Percentiles rank a stretch among this genome's conserved stretches.
These are phyloP conservation scores for Acomys russatus DNA, from an alignment of 2,797 vertebrate genomes.

Conservation along the genomic window DNA sequence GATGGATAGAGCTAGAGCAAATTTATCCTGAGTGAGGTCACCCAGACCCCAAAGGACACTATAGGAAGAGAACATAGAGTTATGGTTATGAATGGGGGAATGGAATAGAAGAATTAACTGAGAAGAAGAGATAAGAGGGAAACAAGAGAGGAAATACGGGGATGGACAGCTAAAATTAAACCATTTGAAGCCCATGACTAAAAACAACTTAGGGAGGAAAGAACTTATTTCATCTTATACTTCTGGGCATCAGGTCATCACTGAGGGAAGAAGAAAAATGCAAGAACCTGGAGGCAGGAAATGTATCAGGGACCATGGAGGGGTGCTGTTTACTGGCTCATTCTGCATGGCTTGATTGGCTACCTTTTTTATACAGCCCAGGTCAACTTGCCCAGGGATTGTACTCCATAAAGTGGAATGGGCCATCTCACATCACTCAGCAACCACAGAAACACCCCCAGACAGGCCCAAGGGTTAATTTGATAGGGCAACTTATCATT, in stretches of 20 bases:
- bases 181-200: neutral
- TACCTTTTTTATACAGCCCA: neutral
- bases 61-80: neutral
- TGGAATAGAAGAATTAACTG: neutral
- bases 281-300: neutral
- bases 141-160: neutral
- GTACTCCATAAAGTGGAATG: neutral
- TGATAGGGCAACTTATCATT: neutral
- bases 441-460: neutral
- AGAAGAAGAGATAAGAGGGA: neutral
- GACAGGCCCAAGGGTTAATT: neutral
- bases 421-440: neutral
- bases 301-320: neutral
- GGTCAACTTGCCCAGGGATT: neutral
- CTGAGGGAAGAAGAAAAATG: neutral
- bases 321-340: neutral
- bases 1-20: neutral
- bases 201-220: neutral
- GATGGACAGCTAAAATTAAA: neutral
- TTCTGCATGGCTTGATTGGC: neutral
- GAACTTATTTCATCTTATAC: neutral
- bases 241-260: neutral
- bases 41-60: neutral
- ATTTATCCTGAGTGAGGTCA: neutral
- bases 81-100: neutral